Conservation (phyloP, 2,888 invertebrate species). For the Chloromyia formosa region DNA sequence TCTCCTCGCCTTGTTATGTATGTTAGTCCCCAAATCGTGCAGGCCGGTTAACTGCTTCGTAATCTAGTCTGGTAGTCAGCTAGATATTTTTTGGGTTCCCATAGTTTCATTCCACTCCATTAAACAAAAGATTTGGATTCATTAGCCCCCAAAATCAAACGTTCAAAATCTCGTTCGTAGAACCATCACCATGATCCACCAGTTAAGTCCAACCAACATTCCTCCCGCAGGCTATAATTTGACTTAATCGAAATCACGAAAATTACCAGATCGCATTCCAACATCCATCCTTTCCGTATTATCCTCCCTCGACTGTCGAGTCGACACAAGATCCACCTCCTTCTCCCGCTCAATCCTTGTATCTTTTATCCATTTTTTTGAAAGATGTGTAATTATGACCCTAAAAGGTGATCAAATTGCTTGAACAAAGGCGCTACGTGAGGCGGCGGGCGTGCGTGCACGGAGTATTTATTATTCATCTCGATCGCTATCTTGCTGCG, state of each 20-base stretch:
- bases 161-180: too few relatives aligned
- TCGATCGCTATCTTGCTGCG: slow-evolving; percentile 33
- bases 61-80: too few relatives aligned
- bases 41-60: too few relatives aligned
- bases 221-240: not conserved
- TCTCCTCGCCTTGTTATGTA: too few relatives aligned
- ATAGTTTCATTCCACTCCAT: too few relatives aligned
- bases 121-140: too few relatives aligned
- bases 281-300: not conserved
- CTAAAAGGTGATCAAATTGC: slow-evolving; percentile 44
- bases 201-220: not conserved
- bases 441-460: slow-evolving; percentile 8
- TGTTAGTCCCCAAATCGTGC: too few relatives aligned
- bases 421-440: slow-evolving; percentile 25
- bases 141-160: too few relatives aligned
- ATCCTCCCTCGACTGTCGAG: not conserved
- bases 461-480: slow-evolving; percentile 37
- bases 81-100: too few relatives aligned
- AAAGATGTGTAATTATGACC: slow-evolving; percentile 37
- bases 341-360: too few relatives aligned
- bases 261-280: not conserved
- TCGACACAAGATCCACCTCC: not conserved
- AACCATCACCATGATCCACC: too few relatives aligned
- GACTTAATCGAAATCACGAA: slow-evolving; percentile 14
- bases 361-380: too few relatives aligned